Evolutionary conservation across 1,140 invertebrate genomes (phyloP), one percentile per base, ranked within the genome.

Genomic region (Goniozus legneri): DNA sequence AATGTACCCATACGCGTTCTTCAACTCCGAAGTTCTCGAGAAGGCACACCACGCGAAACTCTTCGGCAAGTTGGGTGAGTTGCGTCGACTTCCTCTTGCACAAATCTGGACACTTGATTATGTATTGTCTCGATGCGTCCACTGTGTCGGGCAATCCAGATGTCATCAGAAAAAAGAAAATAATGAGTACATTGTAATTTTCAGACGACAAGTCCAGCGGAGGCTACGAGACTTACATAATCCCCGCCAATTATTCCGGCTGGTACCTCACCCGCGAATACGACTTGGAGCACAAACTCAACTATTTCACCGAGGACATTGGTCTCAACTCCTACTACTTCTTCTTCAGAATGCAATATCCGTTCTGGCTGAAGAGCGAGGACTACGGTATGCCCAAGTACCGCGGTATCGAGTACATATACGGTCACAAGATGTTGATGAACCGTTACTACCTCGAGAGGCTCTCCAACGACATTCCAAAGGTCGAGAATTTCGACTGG

Each of bases 291-390:
- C 70, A 78, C 44, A 65, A 68, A 8, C 45, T 87, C 18, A 77
- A 80, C 46, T 87, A 86, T 56, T 85, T 84, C 59, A 79, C 80
- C 16, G 84, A 87, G 67, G 84, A 86, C 57, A 78, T 86, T 53
- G 84, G 82, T 18, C 69, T 85, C 24, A 87, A 86, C 54, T 73
- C 79, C 3, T 85, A 81, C 65, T 85, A 85, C 56, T 81, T 77
- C 60, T 79, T 73, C 64, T 76, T 75, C 66, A 55, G 64, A 30
- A 45, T 76, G 22, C 69, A 80, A 31, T 74, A 67, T 36, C 79
- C 80, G 2, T 72, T 72, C 71, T 81, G 78, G 77, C 60, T 77
- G 32, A 62, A 67, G 19, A 64, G 68, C 20, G 57, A 65, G 7
- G 62, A 76, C 42, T 67, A 65, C 37, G 51, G 47, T 8, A 13